Conservation (phyloP, 2,888 invertebrate genomes). For the Andricus curvator region DNA sequence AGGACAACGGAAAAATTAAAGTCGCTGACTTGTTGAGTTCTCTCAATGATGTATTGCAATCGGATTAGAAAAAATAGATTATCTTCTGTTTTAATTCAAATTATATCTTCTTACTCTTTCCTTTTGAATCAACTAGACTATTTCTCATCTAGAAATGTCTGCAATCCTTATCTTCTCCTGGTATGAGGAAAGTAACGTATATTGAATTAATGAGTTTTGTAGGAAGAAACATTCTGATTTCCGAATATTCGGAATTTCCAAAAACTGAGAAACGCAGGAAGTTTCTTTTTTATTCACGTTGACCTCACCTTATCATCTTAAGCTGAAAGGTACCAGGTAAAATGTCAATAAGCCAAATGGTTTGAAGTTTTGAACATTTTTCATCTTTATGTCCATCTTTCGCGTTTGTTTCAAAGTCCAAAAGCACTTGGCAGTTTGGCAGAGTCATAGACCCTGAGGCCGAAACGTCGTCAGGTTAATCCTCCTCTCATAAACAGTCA, state of each 20-base stretch:
- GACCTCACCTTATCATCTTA: not conserved
- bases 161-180: too few species aligned
- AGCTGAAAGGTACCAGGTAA: not conserved
- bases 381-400: not conserved
- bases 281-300: not conserved
- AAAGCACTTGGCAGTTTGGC: not conserved
- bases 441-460: conserved; percentile 1
- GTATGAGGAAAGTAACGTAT: too few species aligned
- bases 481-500: conserved; percentile 13
- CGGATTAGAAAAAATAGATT: not conserved
- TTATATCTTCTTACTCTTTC: not conserved
- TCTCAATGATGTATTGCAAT: not conserved
- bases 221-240: not conserved
- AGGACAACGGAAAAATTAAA: conserved; percentile 10
- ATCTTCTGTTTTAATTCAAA: not conserved
- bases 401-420: not conserved
- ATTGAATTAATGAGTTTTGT: too few species aligned
- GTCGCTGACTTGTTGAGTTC: conserved; percentile 7
- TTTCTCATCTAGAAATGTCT: too few species aligned
- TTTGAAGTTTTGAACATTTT: not conserved
- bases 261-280: not conserved
- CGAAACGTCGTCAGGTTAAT: conserved; percentile 17
- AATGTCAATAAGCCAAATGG: not conserved
- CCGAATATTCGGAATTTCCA: too few species aligned
- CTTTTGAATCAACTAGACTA: too few species aligned